phyloP scores from a whole-genome alignment of 2,113 vertebrate species.

The Eonycteris spelaea region DNA sequence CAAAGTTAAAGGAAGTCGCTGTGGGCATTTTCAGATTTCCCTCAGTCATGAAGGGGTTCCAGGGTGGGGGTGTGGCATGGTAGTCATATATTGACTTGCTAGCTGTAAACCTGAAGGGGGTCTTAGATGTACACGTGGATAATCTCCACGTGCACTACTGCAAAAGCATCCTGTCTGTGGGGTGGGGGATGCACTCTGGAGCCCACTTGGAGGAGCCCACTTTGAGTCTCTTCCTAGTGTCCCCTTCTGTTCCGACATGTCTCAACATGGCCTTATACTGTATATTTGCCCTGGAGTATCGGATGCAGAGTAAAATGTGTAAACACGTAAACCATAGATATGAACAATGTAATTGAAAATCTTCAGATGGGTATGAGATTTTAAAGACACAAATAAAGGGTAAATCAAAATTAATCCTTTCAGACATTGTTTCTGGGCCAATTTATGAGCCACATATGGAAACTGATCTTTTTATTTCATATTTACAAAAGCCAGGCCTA shows the following conservation, averaged over 20 bases:
- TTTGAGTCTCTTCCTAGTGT: not conserved
- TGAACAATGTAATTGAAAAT: conserved; percentile 6
- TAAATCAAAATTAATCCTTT: conserved; percentile 48
- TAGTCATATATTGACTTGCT: not conserved
- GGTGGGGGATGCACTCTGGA: not conserved
- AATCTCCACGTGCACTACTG: not conserved
- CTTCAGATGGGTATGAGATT: conserved; percentile 36
- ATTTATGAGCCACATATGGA: conserved; percentile 20
- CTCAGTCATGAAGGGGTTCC: not conserved
- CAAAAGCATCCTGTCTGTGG: not conserved
- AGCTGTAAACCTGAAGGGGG: not conserved
- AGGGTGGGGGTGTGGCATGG: not conserved
- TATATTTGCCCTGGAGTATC: not conserved
- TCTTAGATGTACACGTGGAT: not conserved
- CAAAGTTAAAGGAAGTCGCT: not conserved
- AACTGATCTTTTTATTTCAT: conserved; percentile 30
- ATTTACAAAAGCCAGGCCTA: conserved; percentile 24
- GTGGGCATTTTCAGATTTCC: conserved; percentile 4
- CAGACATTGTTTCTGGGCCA: not conserved
- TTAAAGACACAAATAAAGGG: conserved; percentile 33
- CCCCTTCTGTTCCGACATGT: not conserved
- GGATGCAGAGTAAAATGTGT: not conserved
- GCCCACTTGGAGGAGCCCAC: not conserved
- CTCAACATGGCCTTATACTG: not conserved
- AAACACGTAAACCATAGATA: conserved; percentile 15